Evolutionary conservation across 2,113 vertebrate genomes (phyloP).

Genomic region (Siphamia tubifer): DNA sequence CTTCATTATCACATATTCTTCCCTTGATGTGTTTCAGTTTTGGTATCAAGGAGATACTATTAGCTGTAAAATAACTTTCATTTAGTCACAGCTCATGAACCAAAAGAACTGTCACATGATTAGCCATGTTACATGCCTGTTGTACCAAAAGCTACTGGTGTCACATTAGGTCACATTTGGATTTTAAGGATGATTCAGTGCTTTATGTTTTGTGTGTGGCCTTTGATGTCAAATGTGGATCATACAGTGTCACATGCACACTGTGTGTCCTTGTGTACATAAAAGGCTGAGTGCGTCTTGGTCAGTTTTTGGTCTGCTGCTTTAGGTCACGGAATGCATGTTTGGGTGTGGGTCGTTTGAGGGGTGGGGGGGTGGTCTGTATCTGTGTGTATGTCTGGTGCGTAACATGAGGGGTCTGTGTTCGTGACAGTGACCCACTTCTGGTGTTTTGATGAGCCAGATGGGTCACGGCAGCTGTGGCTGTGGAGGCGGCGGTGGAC

Average conservation of each 20-base stretch:
- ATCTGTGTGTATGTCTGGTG: slow-evolving; percentile 30
- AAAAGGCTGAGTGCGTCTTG: slow-evolving; percentile 18
- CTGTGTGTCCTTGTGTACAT: neutral
- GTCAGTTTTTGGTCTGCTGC: slow-evolving; percentile 21
- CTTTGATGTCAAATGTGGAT: neutral
- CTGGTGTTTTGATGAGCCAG: slow-evolving; percentile 75
- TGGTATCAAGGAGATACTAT: too few species aligned
- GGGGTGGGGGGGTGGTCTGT: neutral
- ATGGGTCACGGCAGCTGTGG: slow-evolving; percentile 70
- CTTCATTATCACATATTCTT: too few species aligned
- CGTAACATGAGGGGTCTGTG: slow-evolving; percentile 39
- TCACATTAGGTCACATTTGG: neutral
- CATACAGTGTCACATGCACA: neutral
- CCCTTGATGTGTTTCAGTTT: too few species aligned
- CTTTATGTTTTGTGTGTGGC: neutral
- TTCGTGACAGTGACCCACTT: slow-evolving; percentile 77
- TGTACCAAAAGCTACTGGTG: neutral
- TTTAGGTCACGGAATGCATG: slow-evolving; percentile 34
- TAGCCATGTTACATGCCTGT: neutral
- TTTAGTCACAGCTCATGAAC: too few species aligned
- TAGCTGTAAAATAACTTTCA: too few species aligned
- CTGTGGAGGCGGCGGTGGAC: slow-evolving; percentile 46
- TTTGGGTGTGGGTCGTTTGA: slow-evolving; percentile 17
- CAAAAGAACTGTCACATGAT: too few species aligned
- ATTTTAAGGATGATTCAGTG: neutral